Percentiles rank a stretch among this genome's conserved stretches.
phyloP scores from a whole-genome alignment of 2,888 invertebrate genomes.

The Synanthedon vespiformis region DNA sequence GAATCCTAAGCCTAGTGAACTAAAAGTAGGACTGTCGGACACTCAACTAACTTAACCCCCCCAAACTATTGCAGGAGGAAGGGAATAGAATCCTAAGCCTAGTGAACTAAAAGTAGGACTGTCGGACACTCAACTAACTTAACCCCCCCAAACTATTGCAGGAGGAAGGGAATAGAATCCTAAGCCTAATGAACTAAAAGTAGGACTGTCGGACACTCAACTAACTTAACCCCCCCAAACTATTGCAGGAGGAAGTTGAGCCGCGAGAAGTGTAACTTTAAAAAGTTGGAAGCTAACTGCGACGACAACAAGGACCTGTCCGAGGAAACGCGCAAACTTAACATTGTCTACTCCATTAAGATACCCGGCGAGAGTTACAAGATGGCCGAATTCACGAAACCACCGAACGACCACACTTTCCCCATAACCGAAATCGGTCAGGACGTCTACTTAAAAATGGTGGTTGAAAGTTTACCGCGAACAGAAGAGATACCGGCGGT shows the following conservation, averaged over 20 bases:
- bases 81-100: too few relatives aligned
- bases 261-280: constrained; percentile 61
- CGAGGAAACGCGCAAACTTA: constrained; percentile 43
- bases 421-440: constrained; percentile 76
- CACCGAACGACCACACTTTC: constrained; percentile 77
- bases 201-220: too few relatives aligned
- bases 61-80: too few relatives aligned
- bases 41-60: too few relatives aligned
- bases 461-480: constrained; percentile 79
- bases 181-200: too few relatives aligned
- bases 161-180: too few relatives aligned
- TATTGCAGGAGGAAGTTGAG: constrained; percentile 51
- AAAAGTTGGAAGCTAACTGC: constrained; percentile 58
- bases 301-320: constrained; percentile 37
- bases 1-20: too few relatives aligned
- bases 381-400: constrained; percentile 63
- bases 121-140: too few relatives aligned
- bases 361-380: constrained; percentile 74
- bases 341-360: constrained; percentile 76
- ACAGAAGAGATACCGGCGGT: constrained; percentile 78
- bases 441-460: constrained; percentile 72
- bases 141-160: constrained; percentile 10
- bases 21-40: too few relatives aligned
- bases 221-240: too few relatives aligned
- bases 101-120: too few relatives aligned